A percentile compares a stretch with the other conserved stretches of the same genome.
These are phyloP conservation scores for Octodonta nipae DNA, from an alignment of 2,888 invertebrate genomes.

Conservation along the genomic window DNA sequence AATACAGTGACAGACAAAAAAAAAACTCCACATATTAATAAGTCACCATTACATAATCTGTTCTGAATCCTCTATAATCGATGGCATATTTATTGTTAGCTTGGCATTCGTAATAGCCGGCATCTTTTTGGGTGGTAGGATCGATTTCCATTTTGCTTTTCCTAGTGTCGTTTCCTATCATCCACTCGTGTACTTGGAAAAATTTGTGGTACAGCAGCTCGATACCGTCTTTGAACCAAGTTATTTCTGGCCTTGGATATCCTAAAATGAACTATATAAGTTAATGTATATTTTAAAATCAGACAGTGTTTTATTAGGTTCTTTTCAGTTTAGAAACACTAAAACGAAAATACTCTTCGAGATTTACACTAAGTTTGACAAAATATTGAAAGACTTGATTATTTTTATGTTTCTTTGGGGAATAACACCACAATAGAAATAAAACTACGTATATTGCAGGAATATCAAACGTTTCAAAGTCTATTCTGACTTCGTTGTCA, in stretches of 20 bases:
- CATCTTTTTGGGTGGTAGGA: constrained; percentile 58
- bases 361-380: too few relatives aligned
- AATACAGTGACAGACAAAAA: too few relatives aligned
- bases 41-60: constrained; percentile 46
- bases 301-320: neutral
- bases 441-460: too few relatives aligned
- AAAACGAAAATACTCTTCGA: neutral
- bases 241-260: constrained; percentile 57
- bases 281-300: neutral
- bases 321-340: neutral
- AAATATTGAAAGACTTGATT: too few relatives aligned
- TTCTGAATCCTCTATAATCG: constrained; percentile 52
- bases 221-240: constrained; percentile 65
- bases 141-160: constrained; percentile 64
- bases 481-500: too few relatives aligned
- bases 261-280: constrained; percentile 26
- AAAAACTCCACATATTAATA: too few relatives aligned
- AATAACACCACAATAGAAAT: too few relatives aligned
- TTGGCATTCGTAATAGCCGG: constrained; percentile 58
- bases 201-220: constrained; percentile 59
- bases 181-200: constrained; percentile 56
- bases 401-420: too few relatives aligned
- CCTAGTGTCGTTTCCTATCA: constrained; percentile 48
- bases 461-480: too few relatives aligned
- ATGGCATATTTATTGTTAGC: constrained; percentile 59